Base-by-base conservation (phyloP, 2,113 vertebrate genomes). In the Aspiorhynchus laticeps region DNA sequence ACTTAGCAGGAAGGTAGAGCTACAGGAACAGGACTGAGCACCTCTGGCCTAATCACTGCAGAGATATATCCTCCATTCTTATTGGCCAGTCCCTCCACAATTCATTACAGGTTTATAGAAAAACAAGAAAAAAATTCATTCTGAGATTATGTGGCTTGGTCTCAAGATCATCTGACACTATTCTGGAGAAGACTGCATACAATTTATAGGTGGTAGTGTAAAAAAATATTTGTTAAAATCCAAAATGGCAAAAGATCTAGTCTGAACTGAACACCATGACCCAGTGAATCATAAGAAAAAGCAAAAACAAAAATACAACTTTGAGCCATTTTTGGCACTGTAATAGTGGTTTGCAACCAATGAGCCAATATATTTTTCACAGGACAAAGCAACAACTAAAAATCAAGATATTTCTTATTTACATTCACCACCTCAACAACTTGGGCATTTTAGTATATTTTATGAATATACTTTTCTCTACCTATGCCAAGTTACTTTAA, bases 191-290 rank as follows among this genome's bases (percentile, higher is more conserved):
- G 73, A 43, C 1, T 75, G 38, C 1, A 41, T 6, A 14, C 15
- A 43, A 75, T 75, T 74, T 74, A 74, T 74, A 74, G 73, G 21
- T 43, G 71, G 11, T 75, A n/a, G 71, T 75, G 0, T 10, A 74
- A n/a, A 74, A 43, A 26, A 43, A 2, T 4, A 41, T n/a, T 74
- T 41, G 21, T 41, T 74, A 12, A 12, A 74, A 74, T n/a, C 36
- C 9, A 41, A 75, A 75, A 75, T 26, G 38, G 38, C 24, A n/a
- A 75, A 43, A 46, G 7, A 17, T 76, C 5, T 17, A 46, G 73
- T 3, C 73, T 46, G 41, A 46, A 46, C 12, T 75, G n/a, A 75
- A 75, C 73, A 67, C 5, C n/a, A 14, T 9, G 73, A 76, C 12
- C 41, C 24, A 46, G 14, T n/a, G n/a, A 76, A 76, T 41, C 69